These are phyloP conservation scores for Acrocyrtus sp. DNA, from an alignment of 2,888 invertebrate genomes.

Conservation along the genomic window DNA sequence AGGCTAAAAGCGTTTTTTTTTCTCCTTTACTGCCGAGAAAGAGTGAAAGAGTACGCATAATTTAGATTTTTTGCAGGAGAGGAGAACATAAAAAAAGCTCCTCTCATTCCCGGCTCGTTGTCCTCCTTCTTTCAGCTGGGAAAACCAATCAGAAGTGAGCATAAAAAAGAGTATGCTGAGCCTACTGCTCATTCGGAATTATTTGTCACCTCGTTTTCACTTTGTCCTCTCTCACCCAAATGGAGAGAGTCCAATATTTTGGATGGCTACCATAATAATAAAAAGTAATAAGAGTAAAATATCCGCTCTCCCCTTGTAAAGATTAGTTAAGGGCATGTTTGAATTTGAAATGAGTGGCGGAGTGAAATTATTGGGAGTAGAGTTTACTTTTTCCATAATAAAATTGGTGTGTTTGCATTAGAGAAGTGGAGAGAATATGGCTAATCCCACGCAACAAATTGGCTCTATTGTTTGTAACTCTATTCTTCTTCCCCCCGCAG, in stretches of 20 bases:
- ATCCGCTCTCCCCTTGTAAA: too few species aligned
- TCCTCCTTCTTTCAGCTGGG: conserved; percentile 9
- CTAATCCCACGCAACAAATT: conserved; percentile 39
- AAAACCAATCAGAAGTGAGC: conserved; percentile 33
- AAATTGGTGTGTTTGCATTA: too few species aligned
- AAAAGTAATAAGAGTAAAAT: too few species aligned
- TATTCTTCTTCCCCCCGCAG: conserved; percentile 11
- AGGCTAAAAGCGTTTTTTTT: background rate
- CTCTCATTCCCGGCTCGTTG: background rate
- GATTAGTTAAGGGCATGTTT: too few species aligned
- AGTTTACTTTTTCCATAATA: too few species aligned
- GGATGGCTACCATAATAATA: too few species aligned
- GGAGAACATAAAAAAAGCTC: background rate
- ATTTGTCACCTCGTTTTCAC: conserved; percentile 1
- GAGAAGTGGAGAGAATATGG: background rate
- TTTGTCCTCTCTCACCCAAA: too few species aligned
- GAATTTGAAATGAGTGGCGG: too few species aligned
- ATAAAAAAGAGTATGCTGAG: too few species aligned
- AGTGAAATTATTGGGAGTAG: too few species aligned
- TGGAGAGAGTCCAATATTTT: too few species aligned
- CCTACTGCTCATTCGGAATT: background rate
- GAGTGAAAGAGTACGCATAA: background rate
- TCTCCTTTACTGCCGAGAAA: background rate
- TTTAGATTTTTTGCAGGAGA: background rate
- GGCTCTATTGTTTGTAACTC: conserved; percentile 28